phyloP scores from a whole-genome alignment of 2,888 invertebrate species.

The Nomada lathburiana region DNA sequence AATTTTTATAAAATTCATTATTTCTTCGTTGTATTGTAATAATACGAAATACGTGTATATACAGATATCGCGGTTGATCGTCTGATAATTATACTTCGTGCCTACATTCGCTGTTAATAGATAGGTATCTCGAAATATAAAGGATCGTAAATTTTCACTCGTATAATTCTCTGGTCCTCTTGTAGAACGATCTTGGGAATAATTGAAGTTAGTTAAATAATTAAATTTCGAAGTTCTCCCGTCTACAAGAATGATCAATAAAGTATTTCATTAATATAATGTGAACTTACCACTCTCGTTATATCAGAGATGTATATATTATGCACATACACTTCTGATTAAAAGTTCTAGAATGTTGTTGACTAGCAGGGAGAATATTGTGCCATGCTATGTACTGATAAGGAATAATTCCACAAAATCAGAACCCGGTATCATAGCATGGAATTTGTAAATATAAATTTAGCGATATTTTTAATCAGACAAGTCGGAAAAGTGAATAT shows the following conservation, averaged over 20 bases:
- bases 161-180: neutral
- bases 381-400: neutral
- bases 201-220: neutral
- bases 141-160: neutral
- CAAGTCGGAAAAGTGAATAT: conserved; percentile 9
- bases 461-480: neutral
- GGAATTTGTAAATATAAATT: conserved; percentile 15
- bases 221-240: neutral
- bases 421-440: conserved; percentile 22
- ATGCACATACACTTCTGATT: neutral
- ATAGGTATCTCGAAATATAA: conserved; percentile 4
- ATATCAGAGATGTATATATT: neutral
- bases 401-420: conserved; percentile 16
- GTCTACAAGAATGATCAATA: neutral
- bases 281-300: neutral
- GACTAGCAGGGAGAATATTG: neutral
- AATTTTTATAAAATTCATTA: conserved; percentile 48
- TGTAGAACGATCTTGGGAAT: neutral
- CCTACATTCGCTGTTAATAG: conserved; percentile 12
- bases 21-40: neutral
- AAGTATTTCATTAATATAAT: neutral
- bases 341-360: conserved; percentile 7
- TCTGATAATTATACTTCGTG: conserved; percentile 14
- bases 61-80: conserved; percentile 7
- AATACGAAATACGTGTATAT: neutral